Conservation (phyloP, 1,140 invertebrate species). For the Cotesia vestalis region DNA sequence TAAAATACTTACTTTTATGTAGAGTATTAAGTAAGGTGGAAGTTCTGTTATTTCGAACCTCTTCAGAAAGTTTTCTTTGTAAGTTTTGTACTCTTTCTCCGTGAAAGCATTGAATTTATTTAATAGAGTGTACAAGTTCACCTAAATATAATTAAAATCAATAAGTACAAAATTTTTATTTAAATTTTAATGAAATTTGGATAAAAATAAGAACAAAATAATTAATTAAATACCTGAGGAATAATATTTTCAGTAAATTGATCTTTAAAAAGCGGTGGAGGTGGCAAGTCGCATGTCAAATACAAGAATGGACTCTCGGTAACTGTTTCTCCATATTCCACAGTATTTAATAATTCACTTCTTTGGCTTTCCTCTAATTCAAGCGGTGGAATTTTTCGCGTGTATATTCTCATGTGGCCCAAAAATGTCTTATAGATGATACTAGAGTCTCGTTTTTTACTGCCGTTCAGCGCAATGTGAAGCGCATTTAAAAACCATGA, state of each 20-base stretch:
- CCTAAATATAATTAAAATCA: constrained; percentile 66
- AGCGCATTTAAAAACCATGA: constrained; percentile 96
- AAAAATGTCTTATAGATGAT: constrained; percentile 96
- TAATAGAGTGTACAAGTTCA: constrained; percentile 92
- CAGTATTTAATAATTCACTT: constrained; percentile 78
- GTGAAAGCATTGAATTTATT: constrained; percentile 95
- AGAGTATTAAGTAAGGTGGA: constrained; percentile 97
- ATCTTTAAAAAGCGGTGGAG: constrained; percentile 96
- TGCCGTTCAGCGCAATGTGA: constrained; percentile 89
- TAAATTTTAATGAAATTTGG: background rate
- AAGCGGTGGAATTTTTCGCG: constrained; percentile 91
- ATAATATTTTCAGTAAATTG: constrained; percentile 98
- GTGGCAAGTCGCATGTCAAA: constrained; percentile 95
- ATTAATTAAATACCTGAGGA: constrained; percentile 78
- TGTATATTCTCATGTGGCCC: constrained; percentile 94
- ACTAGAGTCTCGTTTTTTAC: constrained; percentile 83
- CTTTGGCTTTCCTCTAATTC: constrained; percentile 92
- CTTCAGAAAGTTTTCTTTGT: constrained; percentile 98
- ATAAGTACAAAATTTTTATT: constrained; percentile 35
- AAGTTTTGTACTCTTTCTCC: constrained; percentile 99
- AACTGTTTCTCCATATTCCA: constrained; percentile 88
- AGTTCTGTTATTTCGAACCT: constrained; percentile 94
- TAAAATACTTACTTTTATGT: constrained; percentile 79
- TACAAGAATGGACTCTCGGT: constrained; percentile 94
- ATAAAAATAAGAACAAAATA: constrained; percentile 10